Conservation (phyloP, 2,797 vertebrate genomes). For the Anolis apletophallus region DNA sequence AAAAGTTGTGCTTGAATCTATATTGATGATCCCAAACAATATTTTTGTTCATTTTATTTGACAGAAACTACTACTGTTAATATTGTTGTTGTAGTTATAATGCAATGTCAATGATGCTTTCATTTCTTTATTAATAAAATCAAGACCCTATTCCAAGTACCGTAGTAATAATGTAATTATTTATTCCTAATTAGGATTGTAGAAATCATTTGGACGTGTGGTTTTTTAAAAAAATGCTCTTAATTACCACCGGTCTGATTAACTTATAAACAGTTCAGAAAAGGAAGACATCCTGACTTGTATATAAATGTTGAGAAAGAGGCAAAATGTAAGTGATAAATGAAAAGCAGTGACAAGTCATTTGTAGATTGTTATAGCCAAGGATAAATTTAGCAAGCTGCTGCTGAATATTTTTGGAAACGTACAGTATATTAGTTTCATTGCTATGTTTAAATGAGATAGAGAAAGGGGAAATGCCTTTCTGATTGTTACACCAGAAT, state of each 20-base stretch:
- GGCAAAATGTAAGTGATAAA: conserved; percentile 31
- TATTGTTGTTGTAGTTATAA: background rate
- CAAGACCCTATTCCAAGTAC: too few relatives aligned
- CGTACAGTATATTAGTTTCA: conserved; percentile 56
- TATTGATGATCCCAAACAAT: background rate
- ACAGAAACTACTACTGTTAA: background rate
- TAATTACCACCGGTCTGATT: background rate
- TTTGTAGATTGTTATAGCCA: conserved; percentile 61
- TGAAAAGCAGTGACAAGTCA: conserved; percentile 57
- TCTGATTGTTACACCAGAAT: conserved; percentile 64
- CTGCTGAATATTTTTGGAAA: conserved; percentile 65
- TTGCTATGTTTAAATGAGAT: conserved; percentile 59
- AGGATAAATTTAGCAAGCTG: conserved; percentile 71
- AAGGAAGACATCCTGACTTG: background rate
- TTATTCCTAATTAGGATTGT: background rate
- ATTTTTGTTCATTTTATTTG: background rate
- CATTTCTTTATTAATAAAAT: background rate
- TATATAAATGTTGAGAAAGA: conserved; percentile 4
- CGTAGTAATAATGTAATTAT: background rate
- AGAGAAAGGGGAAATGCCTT: conserved; percentile 43
- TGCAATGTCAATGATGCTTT: background rate
- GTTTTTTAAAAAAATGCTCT: background rate
- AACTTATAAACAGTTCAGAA: background rate
- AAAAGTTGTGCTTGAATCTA: background rate
- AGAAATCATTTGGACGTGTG: background rate